A percentile compares a stretch with the other conserved stretches of the same genome.
Evolutionary conservation across 2,888 invertebrate species (phyloP).

Genomic region (Megaustenia siamemsis): DNA sequence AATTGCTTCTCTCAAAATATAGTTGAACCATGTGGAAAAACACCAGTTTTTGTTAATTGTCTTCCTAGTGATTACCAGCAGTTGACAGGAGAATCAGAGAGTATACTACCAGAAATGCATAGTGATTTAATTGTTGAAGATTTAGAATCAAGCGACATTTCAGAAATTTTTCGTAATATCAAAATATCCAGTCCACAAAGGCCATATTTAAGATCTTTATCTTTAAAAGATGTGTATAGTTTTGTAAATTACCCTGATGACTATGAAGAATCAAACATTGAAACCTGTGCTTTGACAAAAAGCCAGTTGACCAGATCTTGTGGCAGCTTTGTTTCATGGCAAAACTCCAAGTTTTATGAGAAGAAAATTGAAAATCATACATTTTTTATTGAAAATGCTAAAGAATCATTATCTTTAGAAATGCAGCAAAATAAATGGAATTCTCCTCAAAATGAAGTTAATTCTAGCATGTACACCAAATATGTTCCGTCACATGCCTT

Average conservation of each 20-base stretch:
- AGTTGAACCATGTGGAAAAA: not conserved
- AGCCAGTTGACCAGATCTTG: slow-evolving; percentile 23
- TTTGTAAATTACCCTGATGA: not conserved
- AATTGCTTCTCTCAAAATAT: not conserved
- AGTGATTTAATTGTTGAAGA: slow-evolving; percentile 55
- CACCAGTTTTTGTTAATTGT: not conserved
- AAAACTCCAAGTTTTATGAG: not conserved
- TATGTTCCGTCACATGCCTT: not conserved
- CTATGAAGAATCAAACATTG: not conserved
- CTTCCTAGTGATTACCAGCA: not conserved
- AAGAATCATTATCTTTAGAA: not conserved
- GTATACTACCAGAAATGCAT: not conserved
- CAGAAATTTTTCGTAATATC: slow-evolving; percentile 33
- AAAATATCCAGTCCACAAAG: slow-evolving; percentile 47
- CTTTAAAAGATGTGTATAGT: slow-evolving; percentile 28
- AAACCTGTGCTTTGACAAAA: not conserved
- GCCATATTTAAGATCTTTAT: slow-evolving; percentile 19
- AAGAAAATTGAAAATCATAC: not conserved
- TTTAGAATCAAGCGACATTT: slow-evolving; percentile 48
- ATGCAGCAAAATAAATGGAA: not conserved
- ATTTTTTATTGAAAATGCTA: not conserved
- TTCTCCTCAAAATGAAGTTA: not conserved
- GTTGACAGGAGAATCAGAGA: not conserved
- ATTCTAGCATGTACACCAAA: slow-evolving; percentile 25
- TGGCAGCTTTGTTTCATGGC: not conserved